These are phyloP conservation scores for Chaetops frenatus DNA, from an alignment of 2,113 vertebrate species.

Conservation along the genomic window DNA sequence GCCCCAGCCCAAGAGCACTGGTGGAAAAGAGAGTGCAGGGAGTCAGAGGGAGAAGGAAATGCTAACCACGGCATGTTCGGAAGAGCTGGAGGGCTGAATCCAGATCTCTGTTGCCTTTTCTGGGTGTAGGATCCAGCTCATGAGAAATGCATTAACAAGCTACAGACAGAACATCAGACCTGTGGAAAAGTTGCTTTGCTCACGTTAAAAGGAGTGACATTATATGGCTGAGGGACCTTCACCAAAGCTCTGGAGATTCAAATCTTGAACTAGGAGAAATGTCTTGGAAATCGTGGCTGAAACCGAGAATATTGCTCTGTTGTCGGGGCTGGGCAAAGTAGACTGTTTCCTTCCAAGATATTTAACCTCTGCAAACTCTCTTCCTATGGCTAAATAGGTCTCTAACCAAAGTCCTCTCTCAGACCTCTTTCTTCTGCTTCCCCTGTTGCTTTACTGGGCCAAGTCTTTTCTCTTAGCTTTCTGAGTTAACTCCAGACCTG, in stretches of 20 bases:
- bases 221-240: background rate
- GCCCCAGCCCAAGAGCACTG: conserved; percentile 4
- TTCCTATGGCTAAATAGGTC: background rate
- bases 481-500: background rate
- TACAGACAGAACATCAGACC: background rate
- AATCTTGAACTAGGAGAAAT: background rate
- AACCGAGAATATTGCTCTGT: background rate
- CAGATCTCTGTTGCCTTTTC: background rate
- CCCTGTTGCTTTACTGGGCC: background rate
- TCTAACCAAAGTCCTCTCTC: background rate
- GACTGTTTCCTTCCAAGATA: background rate
- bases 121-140: background rate
- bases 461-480: background rate
- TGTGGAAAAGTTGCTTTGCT: background rate
- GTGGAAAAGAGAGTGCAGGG: background rate
- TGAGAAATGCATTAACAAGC: background rate
- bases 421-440: background rate
- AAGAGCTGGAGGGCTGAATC: background rate
- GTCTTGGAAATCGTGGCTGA: background rate
- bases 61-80: fast-evolving
- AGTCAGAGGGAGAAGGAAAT: background rate
- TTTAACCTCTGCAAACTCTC: background rate
- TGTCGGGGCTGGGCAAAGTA: background rate
- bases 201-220: background rate
- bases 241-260: background rate